Conservation (phyloP, 2,113 vertebrate genomes). For the Odontophorus gujanensis region DNA sequence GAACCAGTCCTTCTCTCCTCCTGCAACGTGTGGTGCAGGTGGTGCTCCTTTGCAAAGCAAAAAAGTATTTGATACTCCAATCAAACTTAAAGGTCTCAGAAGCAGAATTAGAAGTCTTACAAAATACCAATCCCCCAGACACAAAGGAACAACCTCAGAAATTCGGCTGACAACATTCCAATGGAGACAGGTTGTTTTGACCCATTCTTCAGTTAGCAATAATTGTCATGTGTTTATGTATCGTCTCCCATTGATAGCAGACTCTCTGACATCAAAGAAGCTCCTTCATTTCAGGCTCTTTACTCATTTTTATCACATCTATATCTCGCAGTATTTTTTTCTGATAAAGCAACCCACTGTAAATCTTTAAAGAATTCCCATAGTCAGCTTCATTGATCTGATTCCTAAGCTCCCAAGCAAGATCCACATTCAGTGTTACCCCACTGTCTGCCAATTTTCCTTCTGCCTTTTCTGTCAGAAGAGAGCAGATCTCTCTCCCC, state of each 20-base stretch:
- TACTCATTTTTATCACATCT: slow-evolving; percentile 53
- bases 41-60: background rate
- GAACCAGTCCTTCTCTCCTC: background rate
- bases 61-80: background rate
- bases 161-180: slow-evolving; percentile 6
- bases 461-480: slow-evolving; percentile 31
- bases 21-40: background rate
- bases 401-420: background rate
- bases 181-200: slow-evolving; percentile 18
- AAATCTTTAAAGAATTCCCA: slow-evolving; percentile 29
- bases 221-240: slow-evolving; percentile 55
- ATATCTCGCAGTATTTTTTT: slow-evolving; percentile 30
- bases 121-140: background rate
- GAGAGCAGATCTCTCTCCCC: background rate
- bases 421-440: background rate
- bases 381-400: background rate
- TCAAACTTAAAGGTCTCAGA: background rate
- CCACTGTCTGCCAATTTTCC: background rate
- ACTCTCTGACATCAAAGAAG: slow-evolving; percentile 67
- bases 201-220: slow-evolving; percentile 57
- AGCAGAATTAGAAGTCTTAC: background rate
- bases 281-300: slow-evolving; percentile 4
- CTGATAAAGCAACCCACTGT: background rate
- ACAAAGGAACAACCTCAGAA: background rate
- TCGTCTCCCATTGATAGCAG: slow-evolving; percentile 67